Evolutionary conservation across 2,113 vertebrate species (phyloP), one percentile per base, ranked within the genome.

Genomic region (Probosciger aterrimus): DNA sequence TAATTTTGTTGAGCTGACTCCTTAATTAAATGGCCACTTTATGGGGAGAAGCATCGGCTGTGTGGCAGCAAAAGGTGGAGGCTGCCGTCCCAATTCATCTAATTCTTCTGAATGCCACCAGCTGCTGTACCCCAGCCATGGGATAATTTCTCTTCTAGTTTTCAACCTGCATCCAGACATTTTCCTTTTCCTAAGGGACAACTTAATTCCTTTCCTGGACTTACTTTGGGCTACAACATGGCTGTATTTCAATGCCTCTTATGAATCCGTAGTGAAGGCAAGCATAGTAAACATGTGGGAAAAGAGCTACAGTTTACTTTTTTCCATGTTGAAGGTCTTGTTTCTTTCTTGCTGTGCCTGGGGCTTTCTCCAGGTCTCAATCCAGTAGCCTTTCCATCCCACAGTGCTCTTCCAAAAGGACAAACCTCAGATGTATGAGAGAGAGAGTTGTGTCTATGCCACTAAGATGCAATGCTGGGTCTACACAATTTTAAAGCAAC

Each of bases 21-120:
- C 28, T 55, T 91, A 79, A 96, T 97, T 94, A 96, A 77, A 92
- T 11, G 19, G 87, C 39, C 24, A 11, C 7, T 87, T 90, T 77
- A 44, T 5, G 5, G 73, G 39, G 37, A 96, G 53, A 92, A 95
- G 63, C 17, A 69, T 44, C 1, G 1, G 22, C 46, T 67, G 14
- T 24, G 46, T 5, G 1, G 53, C 43, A 77, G 68, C 5, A 10
- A 74, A 63, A 89, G 57, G 20, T 74, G 41, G 57, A 93, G 69
- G 28, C 24, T 70, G 43, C 33, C 30, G 16, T 78, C 35, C 33
- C n/a, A 68, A 50, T 93, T 86, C 8, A 70, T 30, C 8, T 53
- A 1, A 82, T 87, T 69, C 70, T 82, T 47, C 55, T 64, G 43
- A 74, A 71, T n/a, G n/a, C 22, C 1, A 4, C 33, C 18, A 2